Base-by-base conservation (phyloP, 1,140 invertebrate species). In the Brachionus calyciflorus region DNA sequence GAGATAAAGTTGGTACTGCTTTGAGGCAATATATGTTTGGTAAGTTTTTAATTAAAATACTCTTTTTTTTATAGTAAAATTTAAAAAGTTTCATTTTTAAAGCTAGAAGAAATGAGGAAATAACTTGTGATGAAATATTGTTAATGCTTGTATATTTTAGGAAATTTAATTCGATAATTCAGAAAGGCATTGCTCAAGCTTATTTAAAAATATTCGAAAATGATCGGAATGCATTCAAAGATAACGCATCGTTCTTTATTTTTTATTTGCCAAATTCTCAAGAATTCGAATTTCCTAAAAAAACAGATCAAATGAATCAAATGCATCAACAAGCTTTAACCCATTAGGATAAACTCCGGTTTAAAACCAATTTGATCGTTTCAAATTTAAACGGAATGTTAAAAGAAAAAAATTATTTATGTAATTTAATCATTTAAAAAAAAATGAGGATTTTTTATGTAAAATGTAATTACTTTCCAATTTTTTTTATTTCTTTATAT, bases 41-140 rank as follows among this genome's bases (percentile, higher is more conserved):
- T 73, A 53, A 37, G n/a, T 19, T 48, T 48, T 26, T 48, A 19
- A 51, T 30, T 73, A 24, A 51, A 37, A 1, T 41, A 12, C 9
- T n/a, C n/a, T n/a, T n/a, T n/a, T n/a, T n/a, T n/a, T n/a, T n/a
- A n/a, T n/a, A n/a, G n/a, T n/a, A n/a, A n/a, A n/a, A n/a, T n/a
- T n/a, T n/a, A n/a, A n/a, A n/a, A n/a, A n/a, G n/a, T n/a, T 46
- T 40, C 12, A 14, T 51, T 41, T 51, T n/a, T 9, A 40, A 21
- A 73, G 69, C 69, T 26, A 73, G 69, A 51, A 28, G 69, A 12
- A 73, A 73, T 24, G 69, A 73, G 40, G 69, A 73, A 24, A 73
- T 73, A 9, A 73, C 69, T 19, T 73, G 69, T 73, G 69, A 73
- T 41, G 69, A 73, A 41, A 73, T 73, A 49, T 51, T 73, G 37